Base-by-base conservation (phyloP, 2,113 vertebrate species). In the Tenrec ecaudatus region DNA sequence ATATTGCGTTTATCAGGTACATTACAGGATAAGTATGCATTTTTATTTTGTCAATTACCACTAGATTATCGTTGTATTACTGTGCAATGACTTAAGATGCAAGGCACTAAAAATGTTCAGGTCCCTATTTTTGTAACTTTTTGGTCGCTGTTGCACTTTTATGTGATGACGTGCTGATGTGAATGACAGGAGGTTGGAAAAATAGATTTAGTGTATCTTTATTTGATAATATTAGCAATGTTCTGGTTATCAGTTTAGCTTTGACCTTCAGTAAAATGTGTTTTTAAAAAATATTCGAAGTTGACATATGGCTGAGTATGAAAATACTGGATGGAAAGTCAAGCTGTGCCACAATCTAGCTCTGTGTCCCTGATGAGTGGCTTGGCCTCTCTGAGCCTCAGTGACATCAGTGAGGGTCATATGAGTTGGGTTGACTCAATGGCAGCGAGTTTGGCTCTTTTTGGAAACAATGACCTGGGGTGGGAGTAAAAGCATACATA, bases 1-100 rank as follows among this genome's bases (percentile, higher is more conserved):
- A 88, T 89, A 82, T 90, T 95, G 95, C 95, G 95, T 60, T 2
- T 83, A 82, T 85, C 95, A 96, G 82, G 88, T 91, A 86, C 86
- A 83, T 82, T 73, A 64, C 58, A 3, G 36, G 81, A 95, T 95
- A 92, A 83, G 89, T 94, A 43, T 71, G 76, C 95, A 91, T 96
- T 97, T 97, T 94, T 94, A 6, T 85, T 78, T 93, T 96, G 97
- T 97, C 96, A 95, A 31, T 97, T 96, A 86, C 82, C 95, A 33
- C 97, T 96, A 93, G 88, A 85, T 97, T 95, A 95, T 94, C 84
- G 94, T 84, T 91, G 97, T 82, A 94, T 95, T 96, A 94, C 86
- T 81, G 76, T 91, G 25, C 95, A 94, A 97, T 97, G 97, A 97
- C 58, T 96, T 75, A 96, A 94, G 91, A 94, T 84, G 81, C 88